These are phyloP conservation scores for Rhimphoctona megacephalus DNA, from an alignment of 2,888 invertebrate genomes.

Conservation along the genomic window DNA sequence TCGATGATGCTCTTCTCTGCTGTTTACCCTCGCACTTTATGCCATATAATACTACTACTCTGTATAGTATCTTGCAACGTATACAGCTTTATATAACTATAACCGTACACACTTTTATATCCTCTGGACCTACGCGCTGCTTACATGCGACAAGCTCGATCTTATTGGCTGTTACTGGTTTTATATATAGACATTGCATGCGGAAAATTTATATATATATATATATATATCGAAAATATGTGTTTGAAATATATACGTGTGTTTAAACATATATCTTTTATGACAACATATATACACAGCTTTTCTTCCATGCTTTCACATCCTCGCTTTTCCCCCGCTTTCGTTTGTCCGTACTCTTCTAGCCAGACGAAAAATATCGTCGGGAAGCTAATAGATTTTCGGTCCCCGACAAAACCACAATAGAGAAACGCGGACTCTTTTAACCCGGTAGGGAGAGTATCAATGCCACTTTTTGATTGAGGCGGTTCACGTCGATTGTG, in stretches of 20 bases:
- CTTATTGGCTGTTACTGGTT: conserved; percentile 54
- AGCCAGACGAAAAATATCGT: conserved; percentile 68
- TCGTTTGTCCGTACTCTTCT: conserved; percentile 48
- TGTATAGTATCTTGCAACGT: background rate
- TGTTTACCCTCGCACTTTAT: conserved; percentile 42
- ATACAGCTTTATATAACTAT: conserved; percentile 35
- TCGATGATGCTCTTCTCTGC: conserved; percentile 48
- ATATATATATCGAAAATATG: background rate
- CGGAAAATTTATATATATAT: background rate
- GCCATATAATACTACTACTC: conserved; percentile 32
- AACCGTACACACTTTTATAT: conserved; percentile 40
- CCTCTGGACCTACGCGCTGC: conserved; percentile 25
- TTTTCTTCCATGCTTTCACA: conserved; percentile 3
- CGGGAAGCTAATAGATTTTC: conserved; percentile 82
- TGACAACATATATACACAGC: conserved; percentile 31
- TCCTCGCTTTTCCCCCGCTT: conserved; percentile 15
- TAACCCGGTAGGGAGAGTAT: conserved; percentile 77
- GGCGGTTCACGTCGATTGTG: conserved; percentile 82
- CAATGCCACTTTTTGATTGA: conserved; percentile 84
- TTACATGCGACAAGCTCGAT: conserved; percentile 28
- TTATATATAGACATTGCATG: conserved; percentile 42
- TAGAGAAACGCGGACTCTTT: conserved; percentile 63
- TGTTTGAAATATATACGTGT: conserved; percentile 20
- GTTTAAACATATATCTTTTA: conserved; percentile 61
- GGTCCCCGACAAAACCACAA: conserved; percentile 75